phyloP scores from a whole-genome alignment of 2,888 invertebrate species.

The Drosophila fungiperda region DNA sequence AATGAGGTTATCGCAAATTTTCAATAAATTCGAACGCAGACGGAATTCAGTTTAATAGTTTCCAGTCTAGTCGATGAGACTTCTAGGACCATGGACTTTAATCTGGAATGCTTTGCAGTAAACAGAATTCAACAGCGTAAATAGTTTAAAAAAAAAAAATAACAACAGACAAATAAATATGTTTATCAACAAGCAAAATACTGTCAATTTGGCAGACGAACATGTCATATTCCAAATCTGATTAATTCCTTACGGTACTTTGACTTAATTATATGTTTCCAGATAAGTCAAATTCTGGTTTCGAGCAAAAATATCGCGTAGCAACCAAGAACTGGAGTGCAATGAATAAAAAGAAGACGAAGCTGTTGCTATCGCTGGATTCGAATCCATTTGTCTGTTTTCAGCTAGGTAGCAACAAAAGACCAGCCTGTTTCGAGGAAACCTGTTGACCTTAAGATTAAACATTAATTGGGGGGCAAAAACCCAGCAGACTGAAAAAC shows the following conservation, averaged over 20 bases:
- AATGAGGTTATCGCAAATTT: slow-evolving; percentile 11
- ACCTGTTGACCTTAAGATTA: slow-evolving; percentile 68
- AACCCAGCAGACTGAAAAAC: slow-evolving; percentile 8
- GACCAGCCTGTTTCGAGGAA: slow-evolving; percentile 25
- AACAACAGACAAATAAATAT: slow-evolving; percentile 12
- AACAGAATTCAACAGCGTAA: slow-evolving; percentile 24
- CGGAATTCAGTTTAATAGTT: slow-evolving; percentile 5
- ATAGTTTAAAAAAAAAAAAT: slow-evolving; percentile 10
- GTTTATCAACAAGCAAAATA: slow-evolving; percentile 29
- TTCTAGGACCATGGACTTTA: slow-evolving; percentile 48
- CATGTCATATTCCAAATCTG: slow-evolving; percentile 2
- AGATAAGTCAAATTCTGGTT: slow-evolving; percentile 31
- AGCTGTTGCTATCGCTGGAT: slow-evolving; percentile 7
- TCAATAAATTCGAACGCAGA: background rate
- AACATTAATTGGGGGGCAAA: slow-evolving; percentile 15
- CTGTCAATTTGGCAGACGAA: slow-evolving; percentile 2
- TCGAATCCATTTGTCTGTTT: slow-evolving; percentile 3
- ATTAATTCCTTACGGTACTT: slow-evolving; percentile 4
- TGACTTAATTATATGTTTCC: slow-evolving; percentile 4
- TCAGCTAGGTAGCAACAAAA: slow-evolving; percentile 20
- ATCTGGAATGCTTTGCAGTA: slow-evolving; percentile 30
- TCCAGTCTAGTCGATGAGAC: slow-evolving; percentile 18
- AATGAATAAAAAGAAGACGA: background rate
- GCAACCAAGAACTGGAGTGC: slow-evolving; percentile 37
- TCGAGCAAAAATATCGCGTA: slow-evolving; percentile 18